A percentile compares a stretch with the other conserved stretches of the same genome.
phyloP scores from a whole-genome alignment of 2,888 invertebrate genomes.

The Camptogramma bilineatum region DNA sequence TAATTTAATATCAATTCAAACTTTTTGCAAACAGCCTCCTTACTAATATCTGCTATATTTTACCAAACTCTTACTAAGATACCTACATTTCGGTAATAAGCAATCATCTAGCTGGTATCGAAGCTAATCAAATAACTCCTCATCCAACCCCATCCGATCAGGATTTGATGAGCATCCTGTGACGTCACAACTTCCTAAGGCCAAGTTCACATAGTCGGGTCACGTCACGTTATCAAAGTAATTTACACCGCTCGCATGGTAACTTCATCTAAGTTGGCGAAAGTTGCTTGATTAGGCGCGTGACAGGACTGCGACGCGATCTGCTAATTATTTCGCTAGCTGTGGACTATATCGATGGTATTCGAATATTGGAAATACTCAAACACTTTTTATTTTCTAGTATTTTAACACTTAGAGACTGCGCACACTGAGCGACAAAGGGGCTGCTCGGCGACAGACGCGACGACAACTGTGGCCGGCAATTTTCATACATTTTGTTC shows the following conservation, averaged over 20 bases:
- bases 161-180: constrained; percentile 32
- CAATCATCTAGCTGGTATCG: constrained; percentile 11
- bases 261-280: constrained; percentile 75
- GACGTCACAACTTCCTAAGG: constrained; percentile 50
- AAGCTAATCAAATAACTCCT: constrained; percentile 34
- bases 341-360: constrained; percentile 30
- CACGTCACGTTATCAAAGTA: constrained; percentile 74
- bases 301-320: constrained; percentile 59
- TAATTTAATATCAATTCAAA: no score
- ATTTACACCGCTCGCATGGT: constrained; percentile 67
- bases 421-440: no score
- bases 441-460: no score
- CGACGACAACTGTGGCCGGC: no score
- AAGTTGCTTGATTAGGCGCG: constrained; percentile 77
- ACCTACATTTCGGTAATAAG: constrained; percentile 3
- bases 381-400: neutral
- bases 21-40: neutral
- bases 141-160: constrained; percentile 30
- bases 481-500: no score
- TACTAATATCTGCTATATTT: neutral
- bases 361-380: neutral
- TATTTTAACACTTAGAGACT: no score
- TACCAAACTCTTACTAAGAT: neutral
- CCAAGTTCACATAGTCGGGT: constrained; percentile 63
- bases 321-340: constrained; percentile 55